These are phyloP conservation scores for Stigmatopora nigra DNA, from an alignment of 2,113 vertebrate genomes.

Conservation along the genomic window DNA sequence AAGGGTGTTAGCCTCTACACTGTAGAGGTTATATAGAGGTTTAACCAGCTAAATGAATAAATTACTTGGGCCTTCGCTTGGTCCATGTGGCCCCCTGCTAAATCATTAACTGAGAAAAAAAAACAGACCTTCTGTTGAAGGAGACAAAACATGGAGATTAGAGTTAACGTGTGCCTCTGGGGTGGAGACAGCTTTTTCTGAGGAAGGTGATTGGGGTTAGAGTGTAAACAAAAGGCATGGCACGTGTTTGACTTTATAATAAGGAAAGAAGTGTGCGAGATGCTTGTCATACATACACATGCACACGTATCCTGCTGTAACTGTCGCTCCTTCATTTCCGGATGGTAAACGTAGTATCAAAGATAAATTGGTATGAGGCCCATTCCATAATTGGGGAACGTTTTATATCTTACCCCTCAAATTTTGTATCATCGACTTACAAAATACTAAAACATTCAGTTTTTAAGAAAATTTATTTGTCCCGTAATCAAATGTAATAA, in stretches of 20 bases:
- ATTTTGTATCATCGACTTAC: too few relatives aligned
- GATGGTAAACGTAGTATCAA: background rate
- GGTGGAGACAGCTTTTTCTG: constrained; percentile 9
- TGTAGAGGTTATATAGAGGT: constrained; percentile 4
- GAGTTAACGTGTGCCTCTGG: constrained; percentile 9
- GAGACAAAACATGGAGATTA: constrained; percentile 35
- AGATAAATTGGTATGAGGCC: background rate
- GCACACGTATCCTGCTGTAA: constrained; percentile 28
- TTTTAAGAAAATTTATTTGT: too few relatives aligned
- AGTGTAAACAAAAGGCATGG: constrained; percentile 33
- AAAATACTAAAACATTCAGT: too few relatives aligned
- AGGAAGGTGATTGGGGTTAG: constrained; percentile 5
- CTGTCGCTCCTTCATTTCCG: constrained; percentile 3
- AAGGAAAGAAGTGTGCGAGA: constrained; percentile 24
- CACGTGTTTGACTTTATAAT: constrained; percentile 37
- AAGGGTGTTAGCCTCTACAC: too few relatives aligned
- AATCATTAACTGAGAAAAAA: constrained; percentile 52
- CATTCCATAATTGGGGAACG: too few relatives aligned
- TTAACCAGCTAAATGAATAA: constrained; percentile 32
- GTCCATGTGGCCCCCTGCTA: constrained; percentile 24
- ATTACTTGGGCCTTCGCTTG: constrained; percentile 42
- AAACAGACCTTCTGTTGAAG: constrained; percentile 51
- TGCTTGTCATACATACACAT: constrained; percentile 11
- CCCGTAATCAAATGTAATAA: too few relatives aligned
- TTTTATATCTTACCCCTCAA: too few relatives aligned